These are phyloP conservation scores for Phlogophora meticulosa DNA, from an alignment of 2,888 invertebrate species.

Conservation along the genomic window DNA sequence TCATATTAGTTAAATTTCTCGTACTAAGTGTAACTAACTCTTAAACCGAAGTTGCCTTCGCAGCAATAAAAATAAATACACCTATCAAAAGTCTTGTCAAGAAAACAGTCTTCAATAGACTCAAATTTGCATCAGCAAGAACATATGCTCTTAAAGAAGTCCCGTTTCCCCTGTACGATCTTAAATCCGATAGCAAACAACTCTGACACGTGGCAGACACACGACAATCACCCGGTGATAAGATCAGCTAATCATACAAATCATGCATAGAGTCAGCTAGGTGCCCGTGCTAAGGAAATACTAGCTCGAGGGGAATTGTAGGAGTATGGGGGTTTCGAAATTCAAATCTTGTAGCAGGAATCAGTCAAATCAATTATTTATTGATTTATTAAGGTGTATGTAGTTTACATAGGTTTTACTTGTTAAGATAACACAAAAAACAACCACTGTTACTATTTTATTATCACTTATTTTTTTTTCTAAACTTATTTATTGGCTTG, in stretches of 20 bases:
- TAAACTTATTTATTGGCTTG: too few relatives aligned
- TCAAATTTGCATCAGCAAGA: slow-evolving; percentile 40
- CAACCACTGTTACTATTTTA: too few relatives aligned
- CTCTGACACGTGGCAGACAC: slow-evolving; percentile 54
- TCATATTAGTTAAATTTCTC: too few relatives aligned
- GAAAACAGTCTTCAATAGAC: background rate
- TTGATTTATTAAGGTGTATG: too few relatives aligned
- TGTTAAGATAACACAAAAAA: too few relatives aligned
- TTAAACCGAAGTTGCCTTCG: too few relatives aligned
- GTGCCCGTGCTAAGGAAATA: slow-evolving; percentile 48
- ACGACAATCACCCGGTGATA: slow-evolving; percentile 55
- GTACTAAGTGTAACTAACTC: too few relatives aligned
- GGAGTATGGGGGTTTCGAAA: background rate
- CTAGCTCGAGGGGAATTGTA: slow-evolving; percentile 18
- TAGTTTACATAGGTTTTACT: too few relatives aligned
- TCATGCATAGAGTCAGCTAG: slow-evolving; percentile 36
- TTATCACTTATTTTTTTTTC: too few relatives aligned
- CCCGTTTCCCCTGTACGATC: slow-evolving; percentile 46
- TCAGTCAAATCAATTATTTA: too few relatives aligned
- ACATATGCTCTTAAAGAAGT: slow-evolving; percentile 24
- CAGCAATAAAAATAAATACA: background rate
- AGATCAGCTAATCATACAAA: slow-evolving; percentile 66
- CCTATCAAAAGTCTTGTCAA: background rate
- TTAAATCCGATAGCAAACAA: slow-evolving; percentile 61
- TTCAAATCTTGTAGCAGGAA: background rate